These are phyloP conservation scores for Ophion obscuratus DNA, from an alignment of 2,888 invertebrate genomes.

Conservation along the genomic window DNA sequence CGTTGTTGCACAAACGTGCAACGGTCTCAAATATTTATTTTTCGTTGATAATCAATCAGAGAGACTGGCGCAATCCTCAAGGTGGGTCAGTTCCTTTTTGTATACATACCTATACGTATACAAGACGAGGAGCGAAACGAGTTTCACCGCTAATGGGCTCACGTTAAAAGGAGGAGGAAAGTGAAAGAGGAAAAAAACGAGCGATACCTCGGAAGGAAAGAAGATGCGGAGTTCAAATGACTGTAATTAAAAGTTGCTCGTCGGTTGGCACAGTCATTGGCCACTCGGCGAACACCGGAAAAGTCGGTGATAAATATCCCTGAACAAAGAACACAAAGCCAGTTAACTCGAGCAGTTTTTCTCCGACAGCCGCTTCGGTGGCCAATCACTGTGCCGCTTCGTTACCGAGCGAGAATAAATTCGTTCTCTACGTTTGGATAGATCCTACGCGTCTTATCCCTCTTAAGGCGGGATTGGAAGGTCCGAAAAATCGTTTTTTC, in stretches of 20 bases:
- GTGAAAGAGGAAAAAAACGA: slow-evolving; percentile 33
- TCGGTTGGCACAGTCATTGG: slow-evolving; percentile 35
- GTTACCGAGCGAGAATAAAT: slow-evolving; percentile 8
- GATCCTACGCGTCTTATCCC: not conserved
- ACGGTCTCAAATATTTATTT: slow-evolving; percentile 18
- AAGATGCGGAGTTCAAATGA: slow-evolving; percentile 45
- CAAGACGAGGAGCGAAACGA: slow-evolving; percentile 35
- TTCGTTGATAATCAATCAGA: slow-evolving; percentile 39
- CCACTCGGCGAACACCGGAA: not conserved
- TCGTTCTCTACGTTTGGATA: not conserved
- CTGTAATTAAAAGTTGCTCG: slow-evolving; percentile 35
- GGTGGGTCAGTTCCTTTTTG: slow-evolving; percentile 39
- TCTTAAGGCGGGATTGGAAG: no score
- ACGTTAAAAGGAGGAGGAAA: slow-evolving; percentile 45
- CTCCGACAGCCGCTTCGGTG: not conserved
- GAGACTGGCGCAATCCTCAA: slow-evolving; percentile 38
- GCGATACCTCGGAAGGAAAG: slow-evolving; percentile 1
- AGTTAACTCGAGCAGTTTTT: not conserved
- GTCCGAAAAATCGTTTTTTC: no score
- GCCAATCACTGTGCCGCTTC: slow-evolving; percentile 42
- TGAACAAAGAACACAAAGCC: not conserved
- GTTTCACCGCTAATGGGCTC: slow-evolving; percentile 45
- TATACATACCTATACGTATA: slow-evolving; percentile 10
- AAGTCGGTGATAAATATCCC: not conserved
- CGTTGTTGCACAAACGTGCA: slow-evolving; percentile 13